These are phyloP conservation scores for Mythimna pallens DNA, from an alignment of 2,888 invertebrate genomes.

Conservation along the genomic window DNA sequence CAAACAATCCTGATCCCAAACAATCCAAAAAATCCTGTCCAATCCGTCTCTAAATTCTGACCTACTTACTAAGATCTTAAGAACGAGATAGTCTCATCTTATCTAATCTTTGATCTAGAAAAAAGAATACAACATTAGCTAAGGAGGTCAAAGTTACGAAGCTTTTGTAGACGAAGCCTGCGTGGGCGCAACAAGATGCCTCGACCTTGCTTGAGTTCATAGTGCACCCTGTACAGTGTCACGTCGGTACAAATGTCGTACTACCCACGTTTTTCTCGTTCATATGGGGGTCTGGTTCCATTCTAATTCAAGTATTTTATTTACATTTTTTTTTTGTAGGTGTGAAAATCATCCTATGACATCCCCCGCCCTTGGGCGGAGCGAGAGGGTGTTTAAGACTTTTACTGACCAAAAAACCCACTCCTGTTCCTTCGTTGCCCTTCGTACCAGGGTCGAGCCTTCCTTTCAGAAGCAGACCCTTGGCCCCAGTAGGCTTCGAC, in stretches of 20 bases:
- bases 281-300: no score
- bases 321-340: no score
- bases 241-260: slow-evolving; percentile 10
- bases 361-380: no score
- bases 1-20: no score
- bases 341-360: no score
- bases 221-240: slow-evolving; percentile 32
- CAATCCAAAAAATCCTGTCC: background rate
- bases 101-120: slow-evolving; percentile 35
- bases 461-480: no score
- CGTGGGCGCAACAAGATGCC: slow-evolving; percentile 23
- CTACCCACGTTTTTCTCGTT: slow-evolving; percentile 11
- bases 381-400: no score
- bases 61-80: slow-evolving; percentile 20
- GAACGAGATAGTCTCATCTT: slow-evolving; percentile 22
- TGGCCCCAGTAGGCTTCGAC: no score
- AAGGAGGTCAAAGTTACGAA: slow-evolving; percentile 53
- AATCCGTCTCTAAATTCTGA: background rate
- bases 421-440: no score
- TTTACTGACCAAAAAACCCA: no score
- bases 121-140: slow-evolving; percentile 22
- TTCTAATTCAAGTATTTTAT: no score
- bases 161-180: slow-evolving; percentile 34
- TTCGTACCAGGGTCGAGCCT: no score
- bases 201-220: slow-evolving; percentile 35